Percentiles rank a stretch among this genome's conserved stretches.
These are phyloP conservation scores for Malaclemys terrapin DNA, from an alignment of 2,113 vertebrate species.

Conservation along the genomic window DNA sequence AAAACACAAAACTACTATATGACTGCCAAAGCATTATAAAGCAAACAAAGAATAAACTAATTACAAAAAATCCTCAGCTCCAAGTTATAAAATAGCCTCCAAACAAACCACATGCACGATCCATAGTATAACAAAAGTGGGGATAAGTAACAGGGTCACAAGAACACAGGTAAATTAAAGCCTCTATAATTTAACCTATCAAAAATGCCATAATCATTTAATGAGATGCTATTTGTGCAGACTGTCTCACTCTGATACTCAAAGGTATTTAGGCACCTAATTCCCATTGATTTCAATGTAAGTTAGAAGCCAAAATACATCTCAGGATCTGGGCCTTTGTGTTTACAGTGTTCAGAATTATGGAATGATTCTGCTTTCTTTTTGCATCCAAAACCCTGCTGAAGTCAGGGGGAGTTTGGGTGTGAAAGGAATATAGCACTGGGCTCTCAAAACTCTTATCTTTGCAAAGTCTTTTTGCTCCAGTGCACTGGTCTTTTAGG, in stretches of 20 bases:
- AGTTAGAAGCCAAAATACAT: no score
- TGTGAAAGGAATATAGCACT: not conserved
- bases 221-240: not conserved
- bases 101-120: not conserved
- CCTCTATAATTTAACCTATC: not conserved
- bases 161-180: not conserved
- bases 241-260: not conserved
- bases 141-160: not conserved
- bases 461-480: not conserved
- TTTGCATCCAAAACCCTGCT: not conserved
- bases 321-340: not conserved
- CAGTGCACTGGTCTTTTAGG: not conserved
- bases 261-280: not conserved
- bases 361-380: not conserved
- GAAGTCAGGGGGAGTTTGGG: not conserved
- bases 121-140: not conserved
- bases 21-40: not conserved
- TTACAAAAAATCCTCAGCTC: not conserved
- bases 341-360: not conserved
- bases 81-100: not conserved
- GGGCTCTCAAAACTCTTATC: no score
- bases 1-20: not conserved
- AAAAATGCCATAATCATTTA: not conserved
- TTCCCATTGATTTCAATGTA: not conserved
- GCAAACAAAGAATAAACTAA: not conserved